phyloP scores from a whole-genome alignment of 2,797 vertebrate genomes.

The Acridotheres tristis region DNA sequence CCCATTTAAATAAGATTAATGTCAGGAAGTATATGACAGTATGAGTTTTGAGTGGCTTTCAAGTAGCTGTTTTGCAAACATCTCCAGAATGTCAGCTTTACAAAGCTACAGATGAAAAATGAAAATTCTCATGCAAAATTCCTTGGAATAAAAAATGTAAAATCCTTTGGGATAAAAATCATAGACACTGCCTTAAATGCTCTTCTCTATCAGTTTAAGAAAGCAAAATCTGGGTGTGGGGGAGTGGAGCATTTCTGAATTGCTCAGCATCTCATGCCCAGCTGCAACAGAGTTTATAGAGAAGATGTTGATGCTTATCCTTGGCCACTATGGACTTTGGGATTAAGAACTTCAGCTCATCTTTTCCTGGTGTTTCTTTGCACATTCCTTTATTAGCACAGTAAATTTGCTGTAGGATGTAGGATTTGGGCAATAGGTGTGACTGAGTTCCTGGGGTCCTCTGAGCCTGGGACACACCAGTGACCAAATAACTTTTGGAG shows the following conservation, averaged over 20 bases:
- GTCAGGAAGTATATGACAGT: neutral
- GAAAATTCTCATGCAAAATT: neutral
- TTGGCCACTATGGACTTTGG: neutral
- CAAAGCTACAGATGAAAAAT: neutral
- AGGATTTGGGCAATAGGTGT: accelerated
- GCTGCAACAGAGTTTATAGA: neutral
- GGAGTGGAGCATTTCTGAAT: neutral
- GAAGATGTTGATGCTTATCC: neutral
- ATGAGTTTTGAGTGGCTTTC: neutral
- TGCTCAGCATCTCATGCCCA: neutral
- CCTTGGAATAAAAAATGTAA: neutral
- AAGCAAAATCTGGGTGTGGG: neutral
- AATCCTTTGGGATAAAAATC: neutral
- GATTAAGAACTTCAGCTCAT: neutral
- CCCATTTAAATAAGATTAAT: neutral
- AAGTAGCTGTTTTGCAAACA: neutral
- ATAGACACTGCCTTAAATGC: neutral
- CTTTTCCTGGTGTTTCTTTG: neutral
- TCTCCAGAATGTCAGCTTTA: neutral
- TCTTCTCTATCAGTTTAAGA: neutral
- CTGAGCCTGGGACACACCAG: neutral
- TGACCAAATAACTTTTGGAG: neutral
- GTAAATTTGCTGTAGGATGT: neutral
- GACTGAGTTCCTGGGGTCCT: neutral
- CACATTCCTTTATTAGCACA: neutral